Conservation (phyloP, 2,888 invertebrate genomes). For the Drosophila koepferae region DNA sequence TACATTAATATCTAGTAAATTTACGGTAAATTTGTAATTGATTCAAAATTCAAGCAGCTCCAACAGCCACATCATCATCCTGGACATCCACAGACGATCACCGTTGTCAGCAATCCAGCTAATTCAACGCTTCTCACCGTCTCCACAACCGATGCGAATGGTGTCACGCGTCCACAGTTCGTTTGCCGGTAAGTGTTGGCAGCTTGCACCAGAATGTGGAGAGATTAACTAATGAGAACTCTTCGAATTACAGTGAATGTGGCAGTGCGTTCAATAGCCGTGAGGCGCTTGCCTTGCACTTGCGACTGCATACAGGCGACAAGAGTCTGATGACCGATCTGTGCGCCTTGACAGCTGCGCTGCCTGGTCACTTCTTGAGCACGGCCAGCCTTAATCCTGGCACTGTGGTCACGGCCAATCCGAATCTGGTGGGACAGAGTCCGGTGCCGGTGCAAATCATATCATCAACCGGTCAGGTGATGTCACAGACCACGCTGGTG, state of each 20-base stretch:
- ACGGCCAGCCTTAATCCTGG: conserved; percentile 84
- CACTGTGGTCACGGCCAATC: conserved; percentile 84
- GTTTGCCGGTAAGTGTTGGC: conserved; percentile 83
- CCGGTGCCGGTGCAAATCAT: conserved; percentile 85
- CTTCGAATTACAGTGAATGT: conserved; percentile 86
- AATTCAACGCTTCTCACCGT: conserved; percentile 84
- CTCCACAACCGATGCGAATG: conserved; percentile 83
- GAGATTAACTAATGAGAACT: neutral
- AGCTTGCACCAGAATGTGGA: neutral
- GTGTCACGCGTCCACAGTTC: conserved; percentile 84
- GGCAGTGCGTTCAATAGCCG: conserved; percentile 89
- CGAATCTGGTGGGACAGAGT: conserved; percentile 84
- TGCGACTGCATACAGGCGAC: conserved; percentile 92
- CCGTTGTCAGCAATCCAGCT: conserved; percentile 84
- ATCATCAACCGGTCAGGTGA: conserved; percentile 85
- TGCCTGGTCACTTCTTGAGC: conserved; percentile 88
- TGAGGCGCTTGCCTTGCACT: conserved; percentile 92
- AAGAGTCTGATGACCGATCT: conserved; percentile 92
- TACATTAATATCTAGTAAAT: neutral
- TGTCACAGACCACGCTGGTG: conserved; percentile 85
- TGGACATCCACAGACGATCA: conserved; percentile 85
- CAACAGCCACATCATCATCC: conserved; percentile 85
- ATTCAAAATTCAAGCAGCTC: conserved; percentile 81
- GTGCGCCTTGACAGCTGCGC: conserved; percentile 91
- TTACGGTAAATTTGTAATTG: conserved; percentile 55